Evolutionary conservation across 2,888 invertebrate species (phyloP), one percentile per base, ranked within the genome.

Genomic region (Halictus ligatus): DNA sequence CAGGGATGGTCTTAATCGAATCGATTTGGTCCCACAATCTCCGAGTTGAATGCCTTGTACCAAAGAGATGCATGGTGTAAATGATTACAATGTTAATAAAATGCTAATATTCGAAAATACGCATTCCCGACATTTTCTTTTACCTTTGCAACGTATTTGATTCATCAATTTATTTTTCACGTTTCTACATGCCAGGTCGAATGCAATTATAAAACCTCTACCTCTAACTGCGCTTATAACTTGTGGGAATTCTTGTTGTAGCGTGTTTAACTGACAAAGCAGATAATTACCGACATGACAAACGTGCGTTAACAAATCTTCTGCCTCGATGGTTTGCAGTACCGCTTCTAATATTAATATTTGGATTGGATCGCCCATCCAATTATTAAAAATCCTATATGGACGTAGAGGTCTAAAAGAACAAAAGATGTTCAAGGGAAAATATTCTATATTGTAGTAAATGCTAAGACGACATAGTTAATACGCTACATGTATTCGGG

Each of bases 181-280:
- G 8, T 86, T 86, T 13, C 2, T 83, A 25, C 25, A 72, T 5
- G 25, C 4, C 43, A 50, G 40, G 21, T 87, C 87, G 43, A 87
- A 87, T n/a, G 86, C 87, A 67, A 87, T 86, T 29, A 86, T 74
- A 69, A 87, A 86, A 2, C 87, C 87, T 78, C 87, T 86, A 10
- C 87, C 87, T 29, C 86, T 78, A n/a, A 86, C 87, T 7, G 86
- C 80, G 50, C 58, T 69, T n/a, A 87, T 80, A 21, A 87, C 15
- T 25, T 87, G 43, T 12, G 86, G 75, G 48, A 87, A 87, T 50
- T 87, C 86, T 1, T 83, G 58, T 35, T 87, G 86, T 18, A 87
- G 60, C 2, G 83, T 80, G 12, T 86, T 87, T 10, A 87, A 43
- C 43, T 87, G 75, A 69, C 86, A 86, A 48, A 87, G 83, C 5